These are phyloP conservation scores for Trichechus manatus DNA, from an alignment of 2,113 vertebrate species.

Conservation along the genomic window DNA sequence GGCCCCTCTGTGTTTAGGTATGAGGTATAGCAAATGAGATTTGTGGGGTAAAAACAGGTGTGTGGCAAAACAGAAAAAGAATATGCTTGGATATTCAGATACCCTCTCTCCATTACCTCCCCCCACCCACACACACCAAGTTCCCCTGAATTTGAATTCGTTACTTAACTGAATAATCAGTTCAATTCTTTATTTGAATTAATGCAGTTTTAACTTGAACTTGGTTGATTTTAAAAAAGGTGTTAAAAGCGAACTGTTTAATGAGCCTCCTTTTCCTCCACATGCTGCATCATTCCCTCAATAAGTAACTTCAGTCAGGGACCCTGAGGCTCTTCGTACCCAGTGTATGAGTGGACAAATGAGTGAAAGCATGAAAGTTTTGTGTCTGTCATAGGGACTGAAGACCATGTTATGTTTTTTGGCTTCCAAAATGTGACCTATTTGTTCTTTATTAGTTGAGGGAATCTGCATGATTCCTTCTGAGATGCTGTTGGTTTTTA, in stretches of 20 bases:
- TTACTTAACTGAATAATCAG: neutral
- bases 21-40: neutral
- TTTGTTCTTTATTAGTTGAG: neutral
- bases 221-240: neutral
- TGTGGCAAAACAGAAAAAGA: neutral
- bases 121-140: neutral
- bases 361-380: neutral
- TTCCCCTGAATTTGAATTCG: neutral
- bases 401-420: neutral
- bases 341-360: neutral
- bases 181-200: neutral
- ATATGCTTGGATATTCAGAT: neutral
- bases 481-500: neutral
- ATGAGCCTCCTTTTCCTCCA: neutral
- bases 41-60: neutral
- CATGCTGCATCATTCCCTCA: neutral
- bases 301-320: neutral
- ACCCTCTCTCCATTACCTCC: neutral
- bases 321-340: neutral
- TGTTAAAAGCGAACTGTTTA: neutral
- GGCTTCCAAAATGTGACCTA: slow-evolving; percentile 28
- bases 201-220: neutral
- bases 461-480: neutral
- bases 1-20: neutral
- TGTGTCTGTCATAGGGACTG: neutral